These are phyloP conservation scores for Sclerurus mexicanus DNA, from an alignment of 2,113 vertebrate species.

Conservation along the genomic window DNA sequence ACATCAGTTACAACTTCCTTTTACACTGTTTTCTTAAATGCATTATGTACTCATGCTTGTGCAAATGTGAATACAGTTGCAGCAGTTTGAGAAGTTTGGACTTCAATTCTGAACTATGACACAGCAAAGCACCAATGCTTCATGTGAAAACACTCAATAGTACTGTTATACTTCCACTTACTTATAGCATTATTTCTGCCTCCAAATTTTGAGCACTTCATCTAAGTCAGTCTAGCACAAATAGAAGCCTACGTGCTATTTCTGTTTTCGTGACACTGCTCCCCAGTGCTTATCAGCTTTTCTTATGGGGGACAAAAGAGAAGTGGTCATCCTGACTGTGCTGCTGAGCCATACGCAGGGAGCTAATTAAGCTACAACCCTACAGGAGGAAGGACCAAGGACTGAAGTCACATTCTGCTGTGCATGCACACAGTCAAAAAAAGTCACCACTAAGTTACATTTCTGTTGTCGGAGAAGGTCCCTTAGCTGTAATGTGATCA, in stretches of 20 bases:
- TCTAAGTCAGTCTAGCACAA: not conserved
- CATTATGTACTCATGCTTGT: not conserved
- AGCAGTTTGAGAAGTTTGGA: not conserved
- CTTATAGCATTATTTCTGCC: not conserved
- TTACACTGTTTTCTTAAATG: not conserved
- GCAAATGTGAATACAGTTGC: not conserved
- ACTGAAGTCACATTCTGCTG: not conserved
- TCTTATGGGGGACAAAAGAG: not conserved
- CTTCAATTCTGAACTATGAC: not conserved
- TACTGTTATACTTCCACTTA: not conserved
- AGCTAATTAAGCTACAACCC: not conserved
- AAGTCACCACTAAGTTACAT: not conserved
- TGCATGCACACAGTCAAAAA: not conserved
- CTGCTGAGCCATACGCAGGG: not conserved
- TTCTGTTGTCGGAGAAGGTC: not conserved
- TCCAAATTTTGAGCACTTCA: not conserved
- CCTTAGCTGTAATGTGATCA: not conserved
- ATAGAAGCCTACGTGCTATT: not conserved
- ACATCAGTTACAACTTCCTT: fast-evolving
- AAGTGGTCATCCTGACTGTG: not conserved
- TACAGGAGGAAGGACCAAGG: not conserved
- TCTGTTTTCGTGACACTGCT: not conserved
- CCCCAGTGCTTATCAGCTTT: not conserved
- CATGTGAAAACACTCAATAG: not conserved
- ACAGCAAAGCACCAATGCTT: not conserved